Base-by-base conservation (phyloP, 2,797 vertebrate species). In the Harpagifer antarcticus region DNA sequence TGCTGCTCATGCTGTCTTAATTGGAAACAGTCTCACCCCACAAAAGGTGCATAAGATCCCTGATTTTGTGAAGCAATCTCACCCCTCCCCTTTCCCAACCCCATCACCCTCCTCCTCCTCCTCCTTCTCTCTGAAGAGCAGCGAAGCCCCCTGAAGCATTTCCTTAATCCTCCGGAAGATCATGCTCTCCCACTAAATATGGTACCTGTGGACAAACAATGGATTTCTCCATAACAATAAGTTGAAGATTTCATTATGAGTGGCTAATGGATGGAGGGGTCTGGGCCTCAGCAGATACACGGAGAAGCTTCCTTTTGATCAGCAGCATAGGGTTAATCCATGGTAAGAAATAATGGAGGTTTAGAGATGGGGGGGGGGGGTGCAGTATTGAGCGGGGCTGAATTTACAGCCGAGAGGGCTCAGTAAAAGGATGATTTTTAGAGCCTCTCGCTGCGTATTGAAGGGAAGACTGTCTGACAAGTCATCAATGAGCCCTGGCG, bases 391-490 rank as follows among this genome's bases (percentile, higher is more conserved):
- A 95, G 91, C 92, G 81, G 86, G 82, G 89, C 83, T 90, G 91
- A 94, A 95, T 94, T 94, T 94, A 94, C 92, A 93, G 92, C 92
- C 85, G 90, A 93, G 92, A 91, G 91, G 89, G 93, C 92, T 93
- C 89, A 89, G 91, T 91, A 89, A 92, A 93, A 93, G 90, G 95
- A 94, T 93, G 94, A 94, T 93, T 95, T 95, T 93, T 92, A 93
- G 92, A 93, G 93, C 90, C 92, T 93, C 92, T 94, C 85, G 88
- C 92, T 88, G 90, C 86, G 91, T 94, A 95, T 94, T 92, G 93
- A 94, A 94, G 93, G 88, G 90, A 93, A 94, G 92, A 91, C 93
- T 92, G 93, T 94, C 92, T 95, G 94, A 95, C 94, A 95, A 94
- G 92, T 94, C 94, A 92, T 95, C 95, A 93, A 95, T 95, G 93